Evolutionary conservation across 2,888 invertebrate species (phyloP).

Genomic region (Monochamus alternatus): DNA sequence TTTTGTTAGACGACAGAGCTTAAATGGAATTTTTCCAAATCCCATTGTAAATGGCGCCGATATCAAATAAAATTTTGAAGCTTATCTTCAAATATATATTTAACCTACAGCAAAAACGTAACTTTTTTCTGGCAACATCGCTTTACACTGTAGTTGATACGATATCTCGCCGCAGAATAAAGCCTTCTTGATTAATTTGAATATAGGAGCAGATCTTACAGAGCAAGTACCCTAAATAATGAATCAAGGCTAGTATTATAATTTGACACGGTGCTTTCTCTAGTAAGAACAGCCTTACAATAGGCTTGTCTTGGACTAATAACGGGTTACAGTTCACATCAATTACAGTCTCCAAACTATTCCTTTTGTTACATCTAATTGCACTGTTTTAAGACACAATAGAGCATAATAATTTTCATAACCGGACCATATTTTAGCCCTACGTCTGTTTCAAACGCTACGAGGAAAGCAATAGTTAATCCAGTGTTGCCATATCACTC

Average conservation of each 20-base stretch:
- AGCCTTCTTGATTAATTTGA: no score
- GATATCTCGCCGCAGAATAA: no score
- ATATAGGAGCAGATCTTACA: not conserved
- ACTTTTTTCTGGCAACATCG: no score
- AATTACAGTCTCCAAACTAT: constrained; percentile 23
- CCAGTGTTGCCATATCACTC: not conserved
- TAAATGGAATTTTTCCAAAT: no score
- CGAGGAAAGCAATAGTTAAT: not conserved
- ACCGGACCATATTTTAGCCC: constrained; percentile 2
- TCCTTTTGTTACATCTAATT: constrained; percentile 21
- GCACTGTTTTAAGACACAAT: constrained; percentile 24
- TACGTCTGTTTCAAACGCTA: not conserved
- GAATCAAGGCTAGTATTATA: constrained; percentile 10
- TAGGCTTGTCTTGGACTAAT: constrained; percentile 18
- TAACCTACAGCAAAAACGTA: no score
- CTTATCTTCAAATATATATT: no score
- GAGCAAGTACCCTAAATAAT: constrained; percentile 8
- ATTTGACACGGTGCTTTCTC: constrained; percentile 13
- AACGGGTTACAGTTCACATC: constrained; percentile 22
- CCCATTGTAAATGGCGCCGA: no score
- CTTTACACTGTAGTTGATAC: no score
- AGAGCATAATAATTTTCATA: constrained; percentile 16
- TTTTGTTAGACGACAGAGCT: no score
- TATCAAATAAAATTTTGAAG: no score
- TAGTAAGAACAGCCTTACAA: constrained; percentile 16